These are phyloP conservation scores for Taeniopygia guttata DNA, from an alignment of 2,797 vertebrate species.

Conservation along the genomic window DNA sequence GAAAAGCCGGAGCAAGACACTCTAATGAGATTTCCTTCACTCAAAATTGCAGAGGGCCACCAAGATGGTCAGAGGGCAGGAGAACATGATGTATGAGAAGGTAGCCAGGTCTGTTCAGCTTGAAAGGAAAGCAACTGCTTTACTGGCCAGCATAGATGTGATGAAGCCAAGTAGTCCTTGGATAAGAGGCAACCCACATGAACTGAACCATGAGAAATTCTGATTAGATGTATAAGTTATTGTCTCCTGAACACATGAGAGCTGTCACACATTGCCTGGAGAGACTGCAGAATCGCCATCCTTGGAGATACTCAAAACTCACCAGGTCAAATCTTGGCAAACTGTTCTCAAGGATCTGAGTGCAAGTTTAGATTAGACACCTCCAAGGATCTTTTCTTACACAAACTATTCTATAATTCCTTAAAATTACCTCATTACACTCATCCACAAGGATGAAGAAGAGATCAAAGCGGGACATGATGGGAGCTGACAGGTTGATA, in stretches of 20 bases:
- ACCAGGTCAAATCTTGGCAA: background rate
- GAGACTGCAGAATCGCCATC: background rate
- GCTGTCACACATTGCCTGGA: background rate
- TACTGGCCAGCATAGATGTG: background rate
- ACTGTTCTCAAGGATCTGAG: background rate
- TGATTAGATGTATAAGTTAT: background rate
- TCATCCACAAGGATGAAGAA: constrained; percentile 99
- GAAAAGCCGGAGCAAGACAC: background rate
- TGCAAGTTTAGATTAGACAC: background rate
- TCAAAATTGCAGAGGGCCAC: background rate
- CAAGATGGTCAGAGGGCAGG: background rate
- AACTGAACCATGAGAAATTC: background rate
- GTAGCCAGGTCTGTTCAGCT: background rate
- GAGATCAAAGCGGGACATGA: constrained; percentile 98
- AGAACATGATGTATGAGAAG: background rate
- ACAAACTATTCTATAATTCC: background rate
- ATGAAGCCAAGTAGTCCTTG: background rate
- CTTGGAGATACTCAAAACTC: background rate
- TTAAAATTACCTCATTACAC: constrained; percentile 88
- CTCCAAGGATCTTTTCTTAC: background rate
- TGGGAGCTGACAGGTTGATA: constrained; percentile 92
- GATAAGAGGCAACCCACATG: background rate
- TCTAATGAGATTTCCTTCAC: background rate
- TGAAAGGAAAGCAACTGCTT: background rate
- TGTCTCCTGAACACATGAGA: background rate